These are phyloP conservation scores for Dermolepida albohirtum DNA, from an alignment of 2,888 invertebrate genomes.

Conservation along the genomic window DNA sequence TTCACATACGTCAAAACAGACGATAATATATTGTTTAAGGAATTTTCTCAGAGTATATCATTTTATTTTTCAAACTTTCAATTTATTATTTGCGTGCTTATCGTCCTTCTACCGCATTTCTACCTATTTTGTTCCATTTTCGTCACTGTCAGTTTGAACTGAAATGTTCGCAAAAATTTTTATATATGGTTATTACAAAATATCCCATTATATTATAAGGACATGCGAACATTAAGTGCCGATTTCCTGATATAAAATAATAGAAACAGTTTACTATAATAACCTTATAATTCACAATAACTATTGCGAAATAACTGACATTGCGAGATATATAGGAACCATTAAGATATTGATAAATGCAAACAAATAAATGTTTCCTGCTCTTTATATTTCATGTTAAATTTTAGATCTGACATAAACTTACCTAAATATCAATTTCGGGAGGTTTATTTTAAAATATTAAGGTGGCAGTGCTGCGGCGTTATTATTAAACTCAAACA, in stretches of 20 bases:
- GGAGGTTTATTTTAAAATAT: too few relatives aligned
- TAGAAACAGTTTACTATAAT: slow-evolving; percentile 9
- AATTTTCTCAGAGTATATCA: slow-evolving; percentile 1
- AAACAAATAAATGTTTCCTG: slow-evolving; percentile 4
- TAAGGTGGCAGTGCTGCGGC: too few relatives aligned
- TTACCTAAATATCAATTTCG: too few relatives aligned
- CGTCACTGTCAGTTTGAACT: slow-evolving; percentile 2
- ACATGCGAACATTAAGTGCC: slow-evolving; percentile 21
- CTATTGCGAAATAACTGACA: slow-evolving; percentile 10
- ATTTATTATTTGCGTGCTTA: slow-evolving; percentile 25
- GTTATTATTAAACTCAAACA: too few relatives aligned
- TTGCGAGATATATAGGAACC: neutral
- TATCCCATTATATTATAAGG: slow-evolving; percentile 1
- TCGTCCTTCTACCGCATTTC: neutral
- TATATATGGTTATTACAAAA: neutral
- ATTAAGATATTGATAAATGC: neutral
- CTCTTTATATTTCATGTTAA: too few relatives aligned
- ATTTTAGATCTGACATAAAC: too few relatives aligned
- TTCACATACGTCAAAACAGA: slow-evolving; percentile 3
- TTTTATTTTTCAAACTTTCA: slow-evolving; percentile 8
- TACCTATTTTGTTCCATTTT: neutral
- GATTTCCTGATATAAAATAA: slow-evolving; percentile 16
- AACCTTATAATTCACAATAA: slow-evolving; percentile 8
- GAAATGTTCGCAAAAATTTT: neutral
- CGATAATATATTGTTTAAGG: slow-evolving; percentile 26